Percentiles rank a stretch among this genome's conserved stretches.
Conservation (phyloP, 2,888 invertebrate species). For the Campopleginae sp. region DNA sequence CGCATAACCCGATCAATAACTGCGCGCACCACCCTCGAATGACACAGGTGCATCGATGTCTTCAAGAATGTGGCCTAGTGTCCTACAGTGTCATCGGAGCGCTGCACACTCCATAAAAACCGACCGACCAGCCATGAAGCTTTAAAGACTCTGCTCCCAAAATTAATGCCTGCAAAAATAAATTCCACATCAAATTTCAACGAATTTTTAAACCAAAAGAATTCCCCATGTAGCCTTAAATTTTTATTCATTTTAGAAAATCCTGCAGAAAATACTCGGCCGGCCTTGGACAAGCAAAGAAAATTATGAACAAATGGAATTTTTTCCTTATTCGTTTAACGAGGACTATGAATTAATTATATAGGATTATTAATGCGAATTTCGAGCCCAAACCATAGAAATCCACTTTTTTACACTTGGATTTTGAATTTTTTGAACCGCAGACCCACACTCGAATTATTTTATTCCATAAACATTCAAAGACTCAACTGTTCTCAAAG, state of each 20-base stretch:
- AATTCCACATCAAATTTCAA: not conserved
- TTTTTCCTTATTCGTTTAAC: not conserved
- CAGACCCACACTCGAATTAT: too few species aligned
- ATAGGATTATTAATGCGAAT: not conserved
- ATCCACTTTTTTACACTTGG: not conserved
- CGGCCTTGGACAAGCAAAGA: not conserved
- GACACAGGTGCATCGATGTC: conserved; percentile 16
- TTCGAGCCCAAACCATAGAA: not conserved
- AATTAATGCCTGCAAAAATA: not conserved
- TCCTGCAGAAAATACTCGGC: not conserved
- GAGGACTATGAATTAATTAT: not conserved
- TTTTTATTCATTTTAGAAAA: not conserved
- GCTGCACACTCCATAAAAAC: not conserved
- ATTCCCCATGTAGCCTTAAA: not conserved
- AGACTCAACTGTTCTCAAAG: too few species aligned
- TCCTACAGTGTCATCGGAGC: not conserved
- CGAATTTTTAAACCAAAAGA: not conserved
- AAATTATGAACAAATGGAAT: not conserved
- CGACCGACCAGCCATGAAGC: not conserved
- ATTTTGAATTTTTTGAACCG: not conserved
- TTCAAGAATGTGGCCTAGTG: not conserved
- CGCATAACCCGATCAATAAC: conserved; percentile 76
- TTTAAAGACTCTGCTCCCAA: not conserved
- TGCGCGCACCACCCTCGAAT: conserved; percentile 13
- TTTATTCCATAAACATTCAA: too few species aligned